These are phyloP conservation scores for Myodes glareolus DNA, from an alignment of 2,113 vertebrate genomes.

Conservation along the genomic window DNA sequence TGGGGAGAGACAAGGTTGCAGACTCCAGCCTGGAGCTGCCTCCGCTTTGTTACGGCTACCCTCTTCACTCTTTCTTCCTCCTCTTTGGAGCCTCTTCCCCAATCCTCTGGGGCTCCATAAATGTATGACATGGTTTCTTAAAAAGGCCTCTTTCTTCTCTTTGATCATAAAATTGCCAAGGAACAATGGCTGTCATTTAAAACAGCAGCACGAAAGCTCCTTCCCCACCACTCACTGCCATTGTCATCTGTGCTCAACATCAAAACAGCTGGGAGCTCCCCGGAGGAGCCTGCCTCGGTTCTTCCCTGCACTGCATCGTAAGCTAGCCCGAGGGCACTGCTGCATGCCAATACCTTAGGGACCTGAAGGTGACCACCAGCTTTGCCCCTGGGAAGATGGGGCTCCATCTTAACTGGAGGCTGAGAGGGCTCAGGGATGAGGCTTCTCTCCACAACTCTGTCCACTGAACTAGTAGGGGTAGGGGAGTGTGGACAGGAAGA, in stretches of 20 bases:
- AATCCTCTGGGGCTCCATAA: conserved; percentile 68
- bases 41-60: not conserved
- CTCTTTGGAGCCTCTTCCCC: conserved; percentile 37
- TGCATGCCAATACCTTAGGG: not conserved
- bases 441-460: not conserved
- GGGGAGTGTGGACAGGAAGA: not conserved
- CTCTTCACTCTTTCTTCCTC: not conserved
- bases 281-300: not conserved
- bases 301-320: not conserved
- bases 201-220: conserved; percentile 31
- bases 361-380: not conserved
- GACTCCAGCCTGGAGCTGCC: not conserved
- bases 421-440: not conserved
- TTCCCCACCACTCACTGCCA: conserved; percentile 23
- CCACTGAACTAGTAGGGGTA: accelerated
- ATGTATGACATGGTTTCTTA: conserved; percentile 46
- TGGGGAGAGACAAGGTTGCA: not conserved
- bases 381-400: not conserved
- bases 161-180: conserved; percentile 77
- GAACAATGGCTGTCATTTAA: conserved; percentile 80
- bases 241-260: conserved; percentile 63
- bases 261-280: conserved; percentile 16
- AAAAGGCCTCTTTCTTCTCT: conserved; percentile 71
- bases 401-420: not conserved
- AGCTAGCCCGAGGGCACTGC: not conserved